Evolutionary conservation across 2,113 vertebrate genomes (phyloP), one percentile per base, ranked within the genome.

Genomic region (Platanista minor): DNA sequence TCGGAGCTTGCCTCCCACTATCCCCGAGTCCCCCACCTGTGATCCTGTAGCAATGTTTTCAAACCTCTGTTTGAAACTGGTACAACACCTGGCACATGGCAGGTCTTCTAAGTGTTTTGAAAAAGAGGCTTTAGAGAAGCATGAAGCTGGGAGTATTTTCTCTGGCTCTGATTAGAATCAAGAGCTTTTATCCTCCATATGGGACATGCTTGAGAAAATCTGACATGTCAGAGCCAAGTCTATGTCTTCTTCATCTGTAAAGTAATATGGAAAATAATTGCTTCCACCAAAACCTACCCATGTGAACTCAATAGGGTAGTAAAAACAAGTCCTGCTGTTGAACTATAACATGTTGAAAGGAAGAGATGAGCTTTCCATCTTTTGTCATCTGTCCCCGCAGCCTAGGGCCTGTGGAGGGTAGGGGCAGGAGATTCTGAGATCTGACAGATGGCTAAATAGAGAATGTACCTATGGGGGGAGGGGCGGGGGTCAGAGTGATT

Each of bases 221-320:
- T 36, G 91, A 88, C 80, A 71, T 91, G 83, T 91, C 95, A 95
- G 78, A 97, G 83, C 91, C 96, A 96, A 94, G 71, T 96, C 83
- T 54, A 69, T 97, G 94, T 97, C 89, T 93, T 90, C 93, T 95
- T 98, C 96, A 94, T 95, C 95, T 97, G 83, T 81, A 77, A 83
- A 95, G 54, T 80, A 96, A 95, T 91, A 88, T 78, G 72, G 66
- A 93, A 81, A 95, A 59, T 89, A 95, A 97, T 61, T 88, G 77
- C 54, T 75, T 7, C 96, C 89, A 91, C 95, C 94, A 87, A 95
- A 94, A 91, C 23, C 52, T 94, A 71, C 91, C 91, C 86, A 66
- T 36, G 78, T 94, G 96, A 93, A 86, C 71, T 90, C 95, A 87
- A 29, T 18, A 67, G 85, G 91, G 52, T 62, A 64, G 87, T 97